A percentile compares a stretch with the other conserved stretches of the same genome.
Conservation (phyloP, 2,888 invertebrate species). For the Alsophila aescularia region DNA sequence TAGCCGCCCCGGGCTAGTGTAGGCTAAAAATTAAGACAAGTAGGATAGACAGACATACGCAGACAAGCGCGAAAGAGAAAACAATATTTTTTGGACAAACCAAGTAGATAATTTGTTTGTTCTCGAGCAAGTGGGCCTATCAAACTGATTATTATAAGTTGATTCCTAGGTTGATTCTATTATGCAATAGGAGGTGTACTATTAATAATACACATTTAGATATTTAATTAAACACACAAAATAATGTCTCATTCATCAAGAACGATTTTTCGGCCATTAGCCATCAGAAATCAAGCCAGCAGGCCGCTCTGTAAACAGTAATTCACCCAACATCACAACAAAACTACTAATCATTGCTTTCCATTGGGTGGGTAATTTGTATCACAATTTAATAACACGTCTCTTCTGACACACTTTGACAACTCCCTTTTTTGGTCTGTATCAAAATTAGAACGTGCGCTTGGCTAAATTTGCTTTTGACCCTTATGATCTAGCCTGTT, state of each 20-base stretch:
- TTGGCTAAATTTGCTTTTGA: not conserved
- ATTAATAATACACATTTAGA: too few relatives aligned
- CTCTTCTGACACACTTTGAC: constrained; percentile 65
- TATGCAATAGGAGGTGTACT: too few relatives aligned
- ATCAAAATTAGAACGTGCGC: constrained; percentile 37
- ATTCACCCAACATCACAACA: constrained; percentile 31
- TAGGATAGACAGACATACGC: too few relatives aligned
- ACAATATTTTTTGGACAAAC: too few relatives aligned
- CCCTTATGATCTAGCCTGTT: constrained; percentile 13
- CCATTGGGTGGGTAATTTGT: constrained; percentile 66
- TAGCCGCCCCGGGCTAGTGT: too few relatives aligned
- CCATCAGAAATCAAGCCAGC: constrained; percentile 18
- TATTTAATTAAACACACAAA: not conserved
- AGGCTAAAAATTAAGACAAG: too few relatives aligned
- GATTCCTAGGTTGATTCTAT: too few relatives aligned
- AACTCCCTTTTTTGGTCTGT: constrained; percentile 48
- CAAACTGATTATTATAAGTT: too few relatives aligned
- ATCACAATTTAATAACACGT: constrained; percentile 78
- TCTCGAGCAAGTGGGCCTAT: too few relatives aligned
- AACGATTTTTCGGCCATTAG: constrained; percentile 28
- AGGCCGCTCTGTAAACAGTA: constrained; percentile 28
- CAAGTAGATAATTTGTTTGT: too few relatives aligned
- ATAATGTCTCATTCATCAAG: not conserved
- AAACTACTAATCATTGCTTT: constrained; percentile 73
- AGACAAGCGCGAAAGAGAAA: too few relatives aligned